Conservation (phyloP, 2,888 invertebrate species). For the Caenorhabditis virilis region DNA sequence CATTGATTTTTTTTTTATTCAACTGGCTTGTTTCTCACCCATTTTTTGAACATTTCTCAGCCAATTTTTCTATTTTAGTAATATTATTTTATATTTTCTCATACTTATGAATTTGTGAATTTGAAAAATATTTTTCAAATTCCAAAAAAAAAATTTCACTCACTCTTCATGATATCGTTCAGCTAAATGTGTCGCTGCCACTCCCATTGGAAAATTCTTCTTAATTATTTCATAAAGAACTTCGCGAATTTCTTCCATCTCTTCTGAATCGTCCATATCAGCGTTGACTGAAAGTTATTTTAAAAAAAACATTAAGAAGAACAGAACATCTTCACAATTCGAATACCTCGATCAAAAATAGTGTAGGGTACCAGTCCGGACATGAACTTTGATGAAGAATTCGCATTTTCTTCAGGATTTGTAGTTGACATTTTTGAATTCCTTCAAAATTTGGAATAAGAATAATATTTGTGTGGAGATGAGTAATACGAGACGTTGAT, state of each 20-base stretch:
- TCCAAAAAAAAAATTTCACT: conserved; percentile 10
- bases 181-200: conserved; percentile 49
- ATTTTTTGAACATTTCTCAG: too few relatives aligned
- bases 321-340: too few relatives aligned
- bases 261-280: conserved; percentile 59
- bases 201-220: conserved; percentile 55
- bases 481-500: too few relatives aligned
- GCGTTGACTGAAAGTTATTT: conserved; percentile 37
- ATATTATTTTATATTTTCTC: too few relatives aligned
- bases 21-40: too few relatives aligned
- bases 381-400: conserved; percentile 33
- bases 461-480: too few relatives aligned
- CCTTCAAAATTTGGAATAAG: too few relatives aligned
- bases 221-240: conserved; percentile 55
- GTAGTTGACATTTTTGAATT: too few relatives aligned
- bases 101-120: too few relatives aligned
- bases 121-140: too few relatives aligned
- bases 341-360: conserved; percentile 50
- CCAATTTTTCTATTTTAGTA: too few relatives aligned
- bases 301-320: conserved; percentile 1
- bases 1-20: neutral
- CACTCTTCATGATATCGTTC: conserved; percentile 57
- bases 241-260: conserved; percentile 61
- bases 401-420: too few relatives aligned
- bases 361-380: conserved; percentile 50